Percentiles rank a stretch among this genome's conserved stretches.
phyloP scores from a whole-genome alignment of 2,888 invertebrate species.

The Nemotelus nigrinus region DNA sequence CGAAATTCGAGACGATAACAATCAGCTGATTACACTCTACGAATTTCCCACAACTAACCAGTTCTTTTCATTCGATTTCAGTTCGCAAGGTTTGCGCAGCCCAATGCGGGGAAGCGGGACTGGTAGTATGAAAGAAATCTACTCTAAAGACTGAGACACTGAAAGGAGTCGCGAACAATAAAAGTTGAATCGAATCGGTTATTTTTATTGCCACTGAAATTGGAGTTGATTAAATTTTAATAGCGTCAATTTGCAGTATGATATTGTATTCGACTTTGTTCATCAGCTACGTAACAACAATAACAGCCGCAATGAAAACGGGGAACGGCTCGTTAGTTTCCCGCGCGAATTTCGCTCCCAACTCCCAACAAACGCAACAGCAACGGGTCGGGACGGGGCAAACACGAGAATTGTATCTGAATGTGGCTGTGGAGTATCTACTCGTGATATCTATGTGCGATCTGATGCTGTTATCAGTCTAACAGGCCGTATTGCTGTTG shows the following conservation, averaged over 20 bases:
- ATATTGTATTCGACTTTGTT: constrained; percentile 30
- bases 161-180: constrained; percentile 2
- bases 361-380: not conserved
- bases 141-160: constrained; percentile 11
- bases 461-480: constrained; percentile 28
- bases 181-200: not conserved
- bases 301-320: constrained; percentile 9
- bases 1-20: too few species aligned
- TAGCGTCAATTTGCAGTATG: constrained; percentile 37
- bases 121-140: not conserved
- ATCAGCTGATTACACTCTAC: too few species aligned
- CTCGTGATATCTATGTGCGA: constrained; percentile 1
- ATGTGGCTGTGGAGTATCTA: not conserved
- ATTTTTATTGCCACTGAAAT: constrained; percentile 21
- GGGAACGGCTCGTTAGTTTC: constrained; percentile 16
- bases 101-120: too few species aligned
- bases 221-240: constrained; percentile 35
- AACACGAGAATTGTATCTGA: constrained; percentile 29
- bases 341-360: constrained; percentile 30
- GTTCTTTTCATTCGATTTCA: too few species aligned
- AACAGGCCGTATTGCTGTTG: not conserved
- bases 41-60: too few species aligned
- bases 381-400: constrained; percentile 1
- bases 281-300: constrained; percentile 25
- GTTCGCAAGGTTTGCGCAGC: too few species aligned